Evolutionary conservation across 2,113 vertebrate species (phyloP).

Genomic region (Scortum barcoo): DNA sequence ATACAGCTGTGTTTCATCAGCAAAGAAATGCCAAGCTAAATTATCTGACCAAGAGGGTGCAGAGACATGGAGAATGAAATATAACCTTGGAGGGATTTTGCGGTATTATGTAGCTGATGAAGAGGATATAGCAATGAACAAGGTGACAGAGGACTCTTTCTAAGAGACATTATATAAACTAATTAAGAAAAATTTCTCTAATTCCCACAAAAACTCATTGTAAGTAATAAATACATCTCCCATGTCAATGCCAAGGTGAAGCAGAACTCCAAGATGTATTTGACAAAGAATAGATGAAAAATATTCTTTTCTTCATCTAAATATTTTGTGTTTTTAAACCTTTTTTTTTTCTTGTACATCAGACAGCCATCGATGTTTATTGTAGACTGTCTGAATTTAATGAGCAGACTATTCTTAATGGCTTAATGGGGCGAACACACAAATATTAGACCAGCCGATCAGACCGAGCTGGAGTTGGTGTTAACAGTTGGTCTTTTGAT

Average conservation of each 20-base stretch:
- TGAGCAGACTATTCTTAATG: background rate
- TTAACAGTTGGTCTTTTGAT: background rate
- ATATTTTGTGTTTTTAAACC: too few species aligned
- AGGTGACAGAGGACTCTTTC: background rate
- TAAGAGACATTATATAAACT: background rate
- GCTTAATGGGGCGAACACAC: background rate
- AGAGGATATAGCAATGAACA: background rate
- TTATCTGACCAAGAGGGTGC: slow-evolving; percentile 5
- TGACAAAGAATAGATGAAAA: background rate
- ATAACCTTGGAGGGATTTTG: slow-evolving; percentile 18
- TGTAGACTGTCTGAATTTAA: background rate
- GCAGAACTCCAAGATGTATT: background rate
- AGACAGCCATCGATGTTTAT: background rate
- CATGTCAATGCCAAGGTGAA: slow-evolving; percentile 8
- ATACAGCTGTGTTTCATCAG: background rate
- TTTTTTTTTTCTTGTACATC: background rate
- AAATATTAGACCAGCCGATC: background rate
- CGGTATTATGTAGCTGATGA: background rate
- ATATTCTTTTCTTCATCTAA: background rate
- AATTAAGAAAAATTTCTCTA: background rate
- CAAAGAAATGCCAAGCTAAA: background rate
- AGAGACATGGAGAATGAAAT: background rate
- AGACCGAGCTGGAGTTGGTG: background rate
- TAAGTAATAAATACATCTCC: background rate
- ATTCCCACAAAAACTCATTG: background rate